phyloP scores from a whole-genome alignment of 2,113 vertebrate species.

The Toxostoma redivivum region DNA sequence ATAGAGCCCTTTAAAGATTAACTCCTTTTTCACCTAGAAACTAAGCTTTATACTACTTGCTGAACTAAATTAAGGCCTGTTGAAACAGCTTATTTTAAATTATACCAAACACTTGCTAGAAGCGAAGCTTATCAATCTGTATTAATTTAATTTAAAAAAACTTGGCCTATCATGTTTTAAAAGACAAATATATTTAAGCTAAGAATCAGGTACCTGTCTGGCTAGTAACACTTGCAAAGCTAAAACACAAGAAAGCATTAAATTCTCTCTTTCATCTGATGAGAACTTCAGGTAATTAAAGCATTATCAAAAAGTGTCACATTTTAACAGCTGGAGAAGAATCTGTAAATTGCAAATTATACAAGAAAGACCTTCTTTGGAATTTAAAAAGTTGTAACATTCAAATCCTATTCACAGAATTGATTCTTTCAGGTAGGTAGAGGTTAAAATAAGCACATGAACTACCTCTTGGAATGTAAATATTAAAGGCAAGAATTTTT shows the following conservation, averaged over 20 bases:
- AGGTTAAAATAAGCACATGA: not conserved
- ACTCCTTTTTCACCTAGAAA: not conserved
- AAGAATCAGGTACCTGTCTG: not conserved
- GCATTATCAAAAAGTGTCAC: not conserved
- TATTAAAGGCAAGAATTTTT: not conserved
- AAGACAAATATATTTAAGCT: not conserved
- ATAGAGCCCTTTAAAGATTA: not conserved
- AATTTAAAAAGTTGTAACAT: not conserved
- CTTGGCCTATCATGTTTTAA: not conserved
- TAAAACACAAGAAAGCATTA: not conserved
- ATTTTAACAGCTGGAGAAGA: not conserved
- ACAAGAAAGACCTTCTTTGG: not conserved
- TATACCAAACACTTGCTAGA: not conserved
- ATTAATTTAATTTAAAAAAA: fast-evolving
- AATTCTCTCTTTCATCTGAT: not conserved
- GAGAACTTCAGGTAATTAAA: not conserved
- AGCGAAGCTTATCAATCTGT: not conserved
- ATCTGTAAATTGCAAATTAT: not conserved
- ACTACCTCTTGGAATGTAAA: not conserved
- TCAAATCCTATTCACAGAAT: not conserved
- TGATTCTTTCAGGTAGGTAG: not conserved
- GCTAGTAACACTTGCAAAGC: not conserved
- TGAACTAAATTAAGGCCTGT: not conserved
- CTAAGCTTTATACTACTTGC: not conserved
- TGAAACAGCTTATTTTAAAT: not conserved